Base-by-base conservation (phyloP, 2,797 vertebrate species). In the Cyclopterus lumpus region DNA sequence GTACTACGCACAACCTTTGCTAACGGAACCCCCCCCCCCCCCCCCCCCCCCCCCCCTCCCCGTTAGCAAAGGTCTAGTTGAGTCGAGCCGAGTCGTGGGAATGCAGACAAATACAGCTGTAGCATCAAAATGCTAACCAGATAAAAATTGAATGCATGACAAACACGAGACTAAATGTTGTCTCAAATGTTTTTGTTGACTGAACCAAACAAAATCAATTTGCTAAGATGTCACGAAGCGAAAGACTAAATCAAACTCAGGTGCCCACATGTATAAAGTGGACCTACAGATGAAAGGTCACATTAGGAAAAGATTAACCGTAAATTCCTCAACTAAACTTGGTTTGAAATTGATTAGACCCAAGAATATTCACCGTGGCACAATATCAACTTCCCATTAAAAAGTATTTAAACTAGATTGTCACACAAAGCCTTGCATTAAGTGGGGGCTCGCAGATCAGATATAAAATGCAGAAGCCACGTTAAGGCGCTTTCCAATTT, bases 401-500 rank as follows among this genome's bases (percentile, higher is more conserved):
- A 51, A 16, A 15, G 5, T 16, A 22, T 22, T 54, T 22, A 16
- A 71, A 32, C 7, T 10, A 38, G 20, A 63, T 5, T 18, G 34
- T 62, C 36, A 44, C 34, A 22, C 48, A 8, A 7, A 38, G 30
- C 28, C 44, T 40, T 26, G 12, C 12, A 20, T 44, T 26, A 53
- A 18, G 38, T 10, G 8, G 26, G 26, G 48, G 4, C 4, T 61
- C n/a, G n/a, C 8, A 54, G 48, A 71, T 63, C 32, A 42, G 36
- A 72, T 63, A 28, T 28, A 62, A 20, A 54, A 42, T 11, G 9
- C 59, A 42, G 20, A 63, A 24, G 49, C 32, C 46, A 22, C 28
- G 14, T 68, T 62, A 16, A 57, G n/a, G 22, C 18, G 8, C 38
- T 71, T 58, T 63, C 40, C 34, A 51, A 26, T 34, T 71, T 34